Evolutionary conservation across 2,888 invertebrate species (phyloP), one percentile per base, ranked within the genome.

Genomic region (Perdita meconis): DNA sequence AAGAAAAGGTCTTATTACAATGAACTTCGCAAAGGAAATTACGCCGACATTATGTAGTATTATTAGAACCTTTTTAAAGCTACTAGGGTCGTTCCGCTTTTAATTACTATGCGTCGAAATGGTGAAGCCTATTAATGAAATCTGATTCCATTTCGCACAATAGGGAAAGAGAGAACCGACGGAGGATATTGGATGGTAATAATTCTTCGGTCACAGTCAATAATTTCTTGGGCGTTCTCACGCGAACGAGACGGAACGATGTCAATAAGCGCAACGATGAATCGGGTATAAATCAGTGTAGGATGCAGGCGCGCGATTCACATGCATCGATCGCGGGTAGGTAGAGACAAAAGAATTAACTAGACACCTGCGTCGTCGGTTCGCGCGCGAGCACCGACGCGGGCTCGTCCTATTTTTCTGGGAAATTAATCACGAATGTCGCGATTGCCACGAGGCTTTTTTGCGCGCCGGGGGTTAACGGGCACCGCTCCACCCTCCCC

Each of bases 401-500:
- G 30, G 40, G 44, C 26, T 60, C 61, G 51, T 67, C 34, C 74
- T 59, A 68, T 74, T 68, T 74, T 74, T 64, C 74, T 44, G 44
- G 44, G 30, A 44, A 73, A 81, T 81, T 81, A 80, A 81, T 69
- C 68, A 67, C 72, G 53, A 77, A 73, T 68, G 73, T 64, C 70
- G 51, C 56, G 44, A 75, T 63, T 55, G 69, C 55, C 61, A 26
- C 34, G 34, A 38, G 63, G 30, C 40, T 63, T 44, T 55, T 63
- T 61, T 51, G 50, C 26, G 40, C 19, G n/a, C n/a, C n/a, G 0
- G 12, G 12, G 12, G 47, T 40, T 22, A 38, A 47, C 44, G 53
- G 55, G 36, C 26, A 24, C 24, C 40, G 68, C 50, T 34, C 26
- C 36, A 36, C n/a, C 36, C 22, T 24, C 42, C 24, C 42, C 40